Percentiles rank a stretch among this genome's conserved stretches.
phyloP scores from a whole-genome alignment of 1,140 invertebrate species.

The Scylla paramamosain region DNA sequence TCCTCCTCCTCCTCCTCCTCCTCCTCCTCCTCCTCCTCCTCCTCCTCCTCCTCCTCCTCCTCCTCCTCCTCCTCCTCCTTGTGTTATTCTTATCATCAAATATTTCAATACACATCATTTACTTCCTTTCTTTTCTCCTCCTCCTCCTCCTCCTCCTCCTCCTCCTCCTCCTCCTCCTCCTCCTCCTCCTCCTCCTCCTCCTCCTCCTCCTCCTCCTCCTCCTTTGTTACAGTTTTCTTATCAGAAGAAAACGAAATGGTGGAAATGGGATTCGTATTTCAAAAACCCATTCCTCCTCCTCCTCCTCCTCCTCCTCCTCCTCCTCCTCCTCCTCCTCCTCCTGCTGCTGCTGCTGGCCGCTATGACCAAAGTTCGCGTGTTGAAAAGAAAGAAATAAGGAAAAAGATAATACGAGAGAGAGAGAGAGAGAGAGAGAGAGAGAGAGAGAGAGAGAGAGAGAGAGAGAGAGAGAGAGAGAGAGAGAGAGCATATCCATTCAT shows the following conservation, averaged over 20 bases:
- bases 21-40: neutral
- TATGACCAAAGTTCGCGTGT: too few species aligned
- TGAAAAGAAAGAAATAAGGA: neutral
- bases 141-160: neutral
- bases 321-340: conserved; percentile 9
- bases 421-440: neutral
- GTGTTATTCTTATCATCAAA: too few species aligned
- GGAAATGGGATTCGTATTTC: too few species aligned
- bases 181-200: neutral
- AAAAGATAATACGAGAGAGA: neutral
- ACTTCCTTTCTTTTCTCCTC: neutral
- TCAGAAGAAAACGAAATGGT: too few species aligned
- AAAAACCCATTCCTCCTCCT: too few species aligned
- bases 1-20: neutral
- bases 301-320: conserved; percentile 5
- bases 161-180: too few species aligned
- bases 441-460: conserved; percentile 50
- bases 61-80: neutral
- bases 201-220: too few species aligned
- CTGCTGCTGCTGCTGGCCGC: neutral
- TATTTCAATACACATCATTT: too few species aligned
- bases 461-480: conserved; percentile 47
- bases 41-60: neutral
- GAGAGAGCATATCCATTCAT: neutral
- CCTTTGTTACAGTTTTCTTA: too few species aligned